Evolutionary conservation across 2,888 invertebrate species (phyloP), one percentile per base, ranked within the genome.

Genomic region (Deilephila elpenor): DNA sequence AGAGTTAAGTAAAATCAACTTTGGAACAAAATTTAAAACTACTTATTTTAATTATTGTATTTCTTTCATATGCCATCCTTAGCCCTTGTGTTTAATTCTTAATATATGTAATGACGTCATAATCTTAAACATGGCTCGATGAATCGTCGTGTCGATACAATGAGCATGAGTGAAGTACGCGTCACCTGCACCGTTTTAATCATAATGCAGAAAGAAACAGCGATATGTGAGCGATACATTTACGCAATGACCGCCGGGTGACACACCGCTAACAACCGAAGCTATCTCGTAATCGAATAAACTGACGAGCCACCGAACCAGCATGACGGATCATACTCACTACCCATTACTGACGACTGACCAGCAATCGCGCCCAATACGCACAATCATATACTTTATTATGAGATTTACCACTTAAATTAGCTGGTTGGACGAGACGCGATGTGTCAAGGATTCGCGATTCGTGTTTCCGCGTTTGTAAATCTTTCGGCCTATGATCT

Each of bases 201-300:
- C 17, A 51, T 44, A 25, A 75, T 72, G 72, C 72, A 76, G 61
- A 78, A 74, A 56, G 78, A 79, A 80, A 79, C 73, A 73, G 71
- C 74, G 72, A 77, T 78, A 78, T 75, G 77, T 75, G 79, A 73
- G 71, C 74, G 73, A 77, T 78, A 78, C 75, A 77, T 75, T 80
- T 78, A 84, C 76, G 78, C 81, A 81, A 81, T 74, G 77, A 74
- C 71, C 59, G 74, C 75, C 75, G 77, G 75, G 78, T 78, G 76
- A 79, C 79, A 80, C 81, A 81, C 80, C 83, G 80, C 84, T 79
- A 77, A 51, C 51, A 51, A 44, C 17, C 51, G 79, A 80, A 81
- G 84, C 76, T 78, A 75, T 80, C 80, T 77, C 75, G 82, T 88
- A 88, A 89, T 88, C 84, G 82, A 87, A 88, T 88, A 87, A 87